phyloP scores from a whole-genome alignment of 2,888 invertebrate genomes.

The Glyphotaelius pellucidus region DNA sequence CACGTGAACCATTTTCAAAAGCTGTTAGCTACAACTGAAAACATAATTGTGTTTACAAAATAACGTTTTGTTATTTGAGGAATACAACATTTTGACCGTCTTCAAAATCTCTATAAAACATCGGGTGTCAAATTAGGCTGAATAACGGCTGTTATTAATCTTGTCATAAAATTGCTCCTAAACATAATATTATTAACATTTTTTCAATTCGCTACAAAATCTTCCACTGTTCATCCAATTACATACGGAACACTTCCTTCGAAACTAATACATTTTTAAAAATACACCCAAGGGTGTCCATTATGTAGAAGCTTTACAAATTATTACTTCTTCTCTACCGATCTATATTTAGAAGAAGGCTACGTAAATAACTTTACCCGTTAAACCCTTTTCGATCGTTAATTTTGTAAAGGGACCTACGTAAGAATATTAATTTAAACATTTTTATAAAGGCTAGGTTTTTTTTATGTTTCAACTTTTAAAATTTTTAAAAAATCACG shows the following conservation, averaged over 20 bases:
- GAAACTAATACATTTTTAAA: background rate
- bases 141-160: no score
- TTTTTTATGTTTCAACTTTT: background rate
- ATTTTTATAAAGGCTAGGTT: background rate
- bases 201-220: no score
- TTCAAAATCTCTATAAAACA: background rate
- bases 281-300: background rate
- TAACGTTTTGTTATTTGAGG: background rate
- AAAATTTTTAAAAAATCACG: no score
- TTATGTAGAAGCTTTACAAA: background rate
- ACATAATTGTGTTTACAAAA: background rate
- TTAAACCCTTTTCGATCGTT: background rate
- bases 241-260: background rate
- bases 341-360: background rate
- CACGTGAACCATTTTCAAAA: background rate
- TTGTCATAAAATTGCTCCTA: background rate
- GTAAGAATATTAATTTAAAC: background rate
- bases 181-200: background rate
- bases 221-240: background rate
- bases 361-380: background rate
- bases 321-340: background rate
- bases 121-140: background rate
- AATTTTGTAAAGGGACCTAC: background rate
- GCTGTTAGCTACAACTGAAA: background rate
- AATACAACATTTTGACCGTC: background rate